Base-by-base conservation (phyloP, 2,888 invertebrate genomes). In the Tetrapedia diversipes region DNA sequence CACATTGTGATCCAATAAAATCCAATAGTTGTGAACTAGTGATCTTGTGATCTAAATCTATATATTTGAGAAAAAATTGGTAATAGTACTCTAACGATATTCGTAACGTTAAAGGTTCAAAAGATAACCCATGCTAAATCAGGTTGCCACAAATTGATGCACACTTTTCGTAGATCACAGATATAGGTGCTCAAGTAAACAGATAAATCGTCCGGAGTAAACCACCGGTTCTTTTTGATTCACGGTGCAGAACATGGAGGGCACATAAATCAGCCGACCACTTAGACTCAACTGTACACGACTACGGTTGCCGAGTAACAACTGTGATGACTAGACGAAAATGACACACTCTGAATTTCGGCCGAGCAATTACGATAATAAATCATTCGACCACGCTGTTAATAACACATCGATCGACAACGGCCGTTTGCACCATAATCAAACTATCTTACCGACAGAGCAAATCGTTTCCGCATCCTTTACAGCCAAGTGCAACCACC, bases 191-290 rank as follows among this genome's bases (percentile, higher is more conserved):
- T 71, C 72, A 81, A 81, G 79, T 76, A 75, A 81, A 79, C 72
- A 76, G 70, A 69, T 73, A 76, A 61, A 63, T 68, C 72, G 24
- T 34, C 37, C 41, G 45, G 60, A 43, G 60, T 79, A 76, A 81
- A 81, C 73, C 79, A 81, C 67, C 19, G 73, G 76, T 79, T 75
- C 76, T 61, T 63, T 67, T 41, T 76, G 79, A 81, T 73, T 76
- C 78, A 81, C 69, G 67, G 63, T 69, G 43, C 54, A 47, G 37
- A 6, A 53, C 27, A 29, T 57, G 53, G 32, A 43, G 41, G 53
- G 49, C 29, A 41, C 63, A 79, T 78, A 78, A 81, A 81, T 81
- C 81, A 81, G n/a, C n/a, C n/a, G n/a, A 54, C 43, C 76, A 78
- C 76, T 79, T 79, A 67, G 34, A 37, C 49, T 53, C 56, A 41